Evolutionary conservation across 2,797 vertebrate genomes (phyloP), one percentile per base, ranked within the genome.

Genomic region (Ficedula albicollis): DNA sequence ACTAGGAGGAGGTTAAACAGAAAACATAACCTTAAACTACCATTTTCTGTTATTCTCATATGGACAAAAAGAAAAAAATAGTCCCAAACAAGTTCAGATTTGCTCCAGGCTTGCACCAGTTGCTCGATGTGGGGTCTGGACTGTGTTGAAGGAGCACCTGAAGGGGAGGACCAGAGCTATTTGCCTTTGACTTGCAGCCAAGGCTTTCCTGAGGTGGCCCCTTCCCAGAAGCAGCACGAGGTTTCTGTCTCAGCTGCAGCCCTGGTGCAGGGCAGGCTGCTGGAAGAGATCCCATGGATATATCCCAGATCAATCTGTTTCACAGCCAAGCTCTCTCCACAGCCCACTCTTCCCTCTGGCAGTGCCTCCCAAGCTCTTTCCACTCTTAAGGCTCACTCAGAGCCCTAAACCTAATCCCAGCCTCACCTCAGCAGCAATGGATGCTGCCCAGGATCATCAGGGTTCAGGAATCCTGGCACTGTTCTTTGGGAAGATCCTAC

Each of bases 61-160:
- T 0, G 9, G 22, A 9, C 8, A 27, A 51, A 34, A 19, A 38
- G n/a, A 13, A 11, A 13, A 8, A 3, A 1, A 5, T 6, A n/a
- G 59, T 39, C 36, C 15, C 38, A 30, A 15, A 27, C 18, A 22
- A 13, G 36, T 41, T 70, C n/a, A 67, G 66, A 36, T 63, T 23
- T 51, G 36, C 60, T 70, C 32, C 52, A 67, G 56, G 17, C 64
- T 78, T 77, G 18, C 48, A 67, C 5, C 60, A 72, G 41, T 27
- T 67, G 36, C 66, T 78, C 52, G 2, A 0, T 74, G 43, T 59
- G 58, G 39, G 64, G n/a, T 80, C 80, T 67, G 87, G 52, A 55
- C 44, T 62, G 23, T 1, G 3, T 23, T 59, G 69, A 52, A 89
- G 77, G n/a, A 81, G 36, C 64, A 84, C 80, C 87, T 95, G 62